Evolutionary conservation across 2,888 invertebrate species (phyloP).

Genomic region (Sisyra terminalis): DNA sequence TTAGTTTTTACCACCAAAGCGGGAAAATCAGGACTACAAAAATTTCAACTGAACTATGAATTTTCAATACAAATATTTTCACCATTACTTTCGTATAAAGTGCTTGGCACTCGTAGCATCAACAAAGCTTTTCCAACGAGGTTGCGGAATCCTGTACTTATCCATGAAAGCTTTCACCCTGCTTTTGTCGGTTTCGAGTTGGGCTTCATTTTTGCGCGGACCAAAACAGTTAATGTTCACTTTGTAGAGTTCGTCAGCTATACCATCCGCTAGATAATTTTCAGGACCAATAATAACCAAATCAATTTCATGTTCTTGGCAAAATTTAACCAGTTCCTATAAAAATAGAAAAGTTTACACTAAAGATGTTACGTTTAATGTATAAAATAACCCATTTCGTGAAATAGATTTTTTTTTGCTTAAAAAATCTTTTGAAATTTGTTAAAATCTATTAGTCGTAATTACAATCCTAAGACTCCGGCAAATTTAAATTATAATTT

Average conservation of each 20-base stretch:
- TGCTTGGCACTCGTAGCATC: conserved; percentile 56
- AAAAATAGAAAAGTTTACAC: conserved; percentile 15
- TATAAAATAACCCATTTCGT: no score
- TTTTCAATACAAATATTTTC: no score
- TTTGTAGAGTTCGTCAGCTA: conserved; percentile 53
- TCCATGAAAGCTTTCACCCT: conserved; percentile 93
- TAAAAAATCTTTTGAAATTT: no score
- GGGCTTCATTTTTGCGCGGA: conserved; percentile 64
- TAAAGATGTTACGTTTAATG: no score
- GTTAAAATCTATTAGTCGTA: no score
- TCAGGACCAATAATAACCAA: conserved; percentile 89
- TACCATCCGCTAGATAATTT: conserved; percentile 78
- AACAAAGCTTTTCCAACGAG: conserved; percentile 66
- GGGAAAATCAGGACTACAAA: conserved; percentile 48
- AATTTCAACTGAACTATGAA: no score
- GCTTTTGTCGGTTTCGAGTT: conserved; percentile 81
- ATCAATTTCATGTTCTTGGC: conserved; percentile 46
- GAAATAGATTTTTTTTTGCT: no score
- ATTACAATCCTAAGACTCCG: no score
- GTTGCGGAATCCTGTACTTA: conserved; percentile 78
- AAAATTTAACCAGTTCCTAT: conserved; percentile 58
- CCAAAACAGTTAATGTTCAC: conserved; percentile 72
- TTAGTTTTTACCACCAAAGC: conserved; percentile 91
- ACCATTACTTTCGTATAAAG: conserved; percentile 58
- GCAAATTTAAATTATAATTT: no score